Conservation (phyloP, 2,888 invertebrate species). For the Branchipolynoe longqiensis region DNA sequence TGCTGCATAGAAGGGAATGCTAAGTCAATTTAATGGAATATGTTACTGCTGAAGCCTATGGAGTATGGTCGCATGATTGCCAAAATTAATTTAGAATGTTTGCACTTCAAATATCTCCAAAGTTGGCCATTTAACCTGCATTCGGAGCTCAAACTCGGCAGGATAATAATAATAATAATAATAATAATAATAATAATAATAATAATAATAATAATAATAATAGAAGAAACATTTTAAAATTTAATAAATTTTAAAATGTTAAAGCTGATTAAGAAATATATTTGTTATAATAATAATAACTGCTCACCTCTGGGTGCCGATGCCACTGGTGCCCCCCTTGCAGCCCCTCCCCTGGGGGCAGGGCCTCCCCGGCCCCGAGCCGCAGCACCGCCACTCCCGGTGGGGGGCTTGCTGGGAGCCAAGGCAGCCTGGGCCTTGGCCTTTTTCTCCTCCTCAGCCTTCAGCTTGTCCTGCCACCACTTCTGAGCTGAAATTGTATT, state of each 20-base stretch:
- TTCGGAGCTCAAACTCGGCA: too few species aligned
- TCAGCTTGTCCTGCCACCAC: slow-evolving; percentile 77
- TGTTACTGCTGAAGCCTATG: too few species aligned
- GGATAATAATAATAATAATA: too few species aligned
- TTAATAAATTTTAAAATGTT: background rate
- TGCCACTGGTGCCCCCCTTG: slow-evolving; percentile 65
- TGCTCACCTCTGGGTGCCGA: slow-evolving; percentile 51
- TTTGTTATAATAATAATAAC: background rate
- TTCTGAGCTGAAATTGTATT: slow-evolving; percentile 78
- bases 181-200: too few species aligned
- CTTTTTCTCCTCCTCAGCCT: slow-evolving; percentile 73
- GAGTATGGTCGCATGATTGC: too few species aligned
- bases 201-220: too few species aligned
- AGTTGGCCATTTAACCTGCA: too few species aligned
- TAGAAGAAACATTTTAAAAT: too few species aligned
- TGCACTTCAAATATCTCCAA: too few species aligned
- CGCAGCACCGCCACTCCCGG: slow-evolving; percentile 54
- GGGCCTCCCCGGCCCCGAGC: slow-evolving; percentile 67
- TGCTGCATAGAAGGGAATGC: too few species aligned
- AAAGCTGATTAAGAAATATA: background rate
- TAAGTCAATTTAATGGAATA: too few species aligned
- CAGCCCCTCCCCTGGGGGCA: slow-evolving; percentile 67
- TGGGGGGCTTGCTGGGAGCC: slow-evolving; percentile 29
- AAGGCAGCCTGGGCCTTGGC: slow-evolving; percentile 68
- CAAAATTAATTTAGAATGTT: too few species aligned